Evolutionary conservation across 2,888 invertebrate species (phyloP).

Genomic region (Acanthoscelides obtectus): DNA sequence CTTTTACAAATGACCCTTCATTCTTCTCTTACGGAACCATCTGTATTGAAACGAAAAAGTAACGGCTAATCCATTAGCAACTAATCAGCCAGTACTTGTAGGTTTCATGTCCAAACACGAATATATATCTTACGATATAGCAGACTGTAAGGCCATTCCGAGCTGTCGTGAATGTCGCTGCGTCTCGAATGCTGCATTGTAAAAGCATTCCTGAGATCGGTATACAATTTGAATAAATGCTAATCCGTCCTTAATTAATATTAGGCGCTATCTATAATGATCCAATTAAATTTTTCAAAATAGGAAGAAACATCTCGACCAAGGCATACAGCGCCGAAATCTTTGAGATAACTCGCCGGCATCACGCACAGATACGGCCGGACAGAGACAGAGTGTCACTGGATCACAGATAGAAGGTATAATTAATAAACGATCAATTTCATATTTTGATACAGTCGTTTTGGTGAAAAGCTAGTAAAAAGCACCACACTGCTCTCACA

Average conservation of each 20-base stretch:
- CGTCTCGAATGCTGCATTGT: neutral
- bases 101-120: neutral
- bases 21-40: too few relatives aligned
- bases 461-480: too few relatives aligned
- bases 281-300: slow-evolving; percentile 8
- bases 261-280: slow-evolving; percentile 4
- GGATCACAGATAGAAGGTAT: neutral
- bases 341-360: neutral
- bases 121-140: neutral
- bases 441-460: neutral
- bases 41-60: neutral
- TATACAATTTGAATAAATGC: neutral
- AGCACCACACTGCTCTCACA: too few relatives aligned
- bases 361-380: neutral
- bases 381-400: neutral
- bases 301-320: slow-evolving; percentile 2
- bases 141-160: neutral
- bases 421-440: neutral
- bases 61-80: neutral
- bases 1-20: too few relatives aligned
- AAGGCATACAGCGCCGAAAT: neutral
- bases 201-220: neutral
- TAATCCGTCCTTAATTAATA: neutral
- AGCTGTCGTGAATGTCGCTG: neutral
- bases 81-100: neutral